These are phyloP conservation scores for Psettodes erumei DNA, from an alignment of 2,113 vertebrate genomes.

Conservation along the genomic window DNA sequence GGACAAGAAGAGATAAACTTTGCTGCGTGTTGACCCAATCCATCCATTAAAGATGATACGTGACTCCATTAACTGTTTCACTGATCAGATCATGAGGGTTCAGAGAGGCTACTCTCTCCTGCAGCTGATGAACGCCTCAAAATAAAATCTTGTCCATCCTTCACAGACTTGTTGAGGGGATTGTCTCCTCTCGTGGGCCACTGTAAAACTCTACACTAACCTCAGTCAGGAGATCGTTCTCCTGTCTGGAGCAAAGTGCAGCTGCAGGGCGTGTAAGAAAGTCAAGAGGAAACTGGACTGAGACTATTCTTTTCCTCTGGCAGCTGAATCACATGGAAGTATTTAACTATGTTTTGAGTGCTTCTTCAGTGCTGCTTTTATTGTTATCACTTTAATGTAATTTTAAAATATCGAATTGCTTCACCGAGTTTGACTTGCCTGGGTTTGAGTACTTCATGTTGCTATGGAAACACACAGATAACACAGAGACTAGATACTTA, in stretches of 20 bases:
- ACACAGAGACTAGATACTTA: background rate
- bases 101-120: slow-evolving; percentile 7
- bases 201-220: slow-evolving; percentile 8
- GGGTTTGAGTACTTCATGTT: background rate
- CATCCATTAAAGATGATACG: slow-evolving; percentile 5
- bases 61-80: background rate
- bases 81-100: slow-evolving; percentile 14
- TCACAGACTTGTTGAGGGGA: slow-evolving; percentile 14
- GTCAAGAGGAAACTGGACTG: background rate
- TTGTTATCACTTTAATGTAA: background rate
- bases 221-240: slow-evolving; percentile 1
- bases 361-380: background rate
- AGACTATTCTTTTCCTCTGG: background rate
- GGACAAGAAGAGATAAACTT: background rate
- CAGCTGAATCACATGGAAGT: background rate
- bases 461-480: background rate
- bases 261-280: background rate
- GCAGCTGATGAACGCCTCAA: background rate
- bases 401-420: background rate
- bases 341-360: background rate
- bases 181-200: slow-evolving; percentile 14
- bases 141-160: slow-evolving; percentile 18
- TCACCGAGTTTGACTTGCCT: background rate
- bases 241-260: slow-evolving; percentile 7
- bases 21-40: background rate